Conservation (phyloP, 2,113 vertebrate species). For the Chamaea fasciata region DNA sequence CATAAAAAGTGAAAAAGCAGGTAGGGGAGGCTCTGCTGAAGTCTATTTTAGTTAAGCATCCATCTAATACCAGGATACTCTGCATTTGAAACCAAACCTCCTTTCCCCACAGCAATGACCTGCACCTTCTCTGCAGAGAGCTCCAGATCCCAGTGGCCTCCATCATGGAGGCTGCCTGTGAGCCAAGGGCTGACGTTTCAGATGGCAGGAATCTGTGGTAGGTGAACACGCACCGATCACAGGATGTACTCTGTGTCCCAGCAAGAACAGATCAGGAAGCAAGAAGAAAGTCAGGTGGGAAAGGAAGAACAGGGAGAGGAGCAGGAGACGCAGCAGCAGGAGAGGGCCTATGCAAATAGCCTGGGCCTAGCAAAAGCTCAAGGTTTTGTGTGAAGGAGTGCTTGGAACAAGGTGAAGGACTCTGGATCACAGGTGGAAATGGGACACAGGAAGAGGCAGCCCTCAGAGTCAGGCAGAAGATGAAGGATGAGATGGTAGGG, state of each 20-base stretch:
- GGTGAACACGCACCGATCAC: background rate
- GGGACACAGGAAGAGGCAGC: background rate
- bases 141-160: background rate
- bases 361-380: background rate
- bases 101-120: background rate
- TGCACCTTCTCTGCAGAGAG: background rate
- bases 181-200: background rate
- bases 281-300: background rate
- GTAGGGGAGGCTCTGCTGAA: background rate
- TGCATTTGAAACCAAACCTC: background rate
- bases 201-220: background rate
- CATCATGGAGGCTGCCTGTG: accelerated
- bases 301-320: background rate
- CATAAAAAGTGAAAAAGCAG: background rate
- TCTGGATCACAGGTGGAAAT: background rate
- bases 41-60: background rate
- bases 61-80: background rate
- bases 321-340: background rate
- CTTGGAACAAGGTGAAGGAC: background rate
- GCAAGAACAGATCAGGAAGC: background rate
- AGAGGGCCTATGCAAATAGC: background rate
- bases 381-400: background rate
- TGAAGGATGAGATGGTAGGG: background rate
- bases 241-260: background rate
- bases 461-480: background rate